Conservation (phyloP, 2,113 vertebrate species). For the Zapornia atra region DNA sequence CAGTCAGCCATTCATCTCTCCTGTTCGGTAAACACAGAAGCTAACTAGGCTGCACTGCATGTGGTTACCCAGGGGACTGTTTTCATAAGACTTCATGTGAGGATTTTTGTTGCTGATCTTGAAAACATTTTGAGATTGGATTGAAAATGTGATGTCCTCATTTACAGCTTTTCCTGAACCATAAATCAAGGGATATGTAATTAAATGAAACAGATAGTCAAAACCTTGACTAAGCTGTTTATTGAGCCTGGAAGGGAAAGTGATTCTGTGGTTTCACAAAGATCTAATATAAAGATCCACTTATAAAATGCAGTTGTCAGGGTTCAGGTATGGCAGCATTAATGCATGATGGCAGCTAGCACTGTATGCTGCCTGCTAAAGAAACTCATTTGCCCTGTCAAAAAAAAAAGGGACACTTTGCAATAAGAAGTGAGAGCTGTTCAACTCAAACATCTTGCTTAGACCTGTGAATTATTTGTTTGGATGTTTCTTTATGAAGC, state of each 20-base stretch:
- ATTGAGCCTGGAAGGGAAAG: conserved; percentile 36
- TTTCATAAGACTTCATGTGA: conserved; percentile 53
- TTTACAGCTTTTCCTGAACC: conserved; percentile 58
- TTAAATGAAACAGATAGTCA: conserved; percentile 62
- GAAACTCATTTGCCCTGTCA: neutral
- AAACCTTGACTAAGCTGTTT: conserved; percentile 60
- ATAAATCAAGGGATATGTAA: conserved; percentile 59
- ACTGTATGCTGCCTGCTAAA: neutral
- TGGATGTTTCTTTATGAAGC: neutral
- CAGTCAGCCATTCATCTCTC: conserved; percentile 61
- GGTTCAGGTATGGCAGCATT: neutral
- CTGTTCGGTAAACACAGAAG: conserved; percentile 49
- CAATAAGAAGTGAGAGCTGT: neutral
- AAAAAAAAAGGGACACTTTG: neutral
- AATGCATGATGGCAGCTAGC: neutral
- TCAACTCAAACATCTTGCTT: neutral
- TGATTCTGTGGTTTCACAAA: conserved; percentile 11
- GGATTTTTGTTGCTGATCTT: conserved; percentile 63
- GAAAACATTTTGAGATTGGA: conserved; percentile 54
- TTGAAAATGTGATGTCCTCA: conserved; percentile 50
- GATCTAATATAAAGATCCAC: conserved; percentile 34
- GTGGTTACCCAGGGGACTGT: conserved; percentile 16
- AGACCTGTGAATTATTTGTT: neutral
- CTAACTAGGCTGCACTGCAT: neutral
- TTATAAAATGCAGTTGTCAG: conserved; percentile 6